Conservation (phyloP, 2,888 invertebrate species). For the Erynnis tages region DNA sequence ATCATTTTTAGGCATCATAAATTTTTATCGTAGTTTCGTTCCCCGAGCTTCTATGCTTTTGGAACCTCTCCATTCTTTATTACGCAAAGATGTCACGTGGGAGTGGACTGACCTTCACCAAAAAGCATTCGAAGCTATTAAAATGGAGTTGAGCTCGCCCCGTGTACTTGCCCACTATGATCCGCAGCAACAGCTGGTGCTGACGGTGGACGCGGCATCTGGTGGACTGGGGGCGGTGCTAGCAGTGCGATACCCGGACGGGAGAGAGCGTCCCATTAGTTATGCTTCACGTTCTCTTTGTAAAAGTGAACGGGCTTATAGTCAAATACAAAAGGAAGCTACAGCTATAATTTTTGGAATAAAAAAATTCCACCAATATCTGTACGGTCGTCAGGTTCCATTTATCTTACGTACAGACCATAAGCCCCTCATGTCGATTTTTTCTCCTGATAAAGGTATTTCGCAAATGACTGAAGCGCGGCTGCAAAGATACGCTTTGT, state of each 20-base stretch:
- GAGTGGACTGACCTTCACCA: neutral
- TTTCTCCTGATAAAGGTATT: too few species aligned
- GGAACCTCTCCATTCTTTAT: neutral
- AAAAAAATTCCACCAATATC: neutral
- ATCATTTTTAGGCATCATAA: neutral
- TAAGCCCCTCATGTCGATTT: too few species aligned
- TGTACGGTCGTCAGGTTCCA: neutral
- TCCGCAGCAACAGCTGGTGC: neutral
- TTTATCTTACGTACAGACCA: constrained; percentile 3
- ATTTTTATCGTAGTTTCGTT: neutral
- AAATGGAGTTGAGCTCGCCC: neutral
- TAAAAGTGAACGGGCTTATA: neutral
- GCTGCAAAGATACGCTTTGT: too few species aligned
- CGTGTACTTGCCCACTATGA: neutral
- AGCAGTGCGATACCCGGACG: neutral
- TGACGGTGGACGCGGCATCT: neutral
- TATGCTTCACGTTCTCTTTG: neutral
- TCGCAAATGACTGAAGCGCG: too few species aligned
- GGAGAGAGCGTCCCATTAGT: neutral
- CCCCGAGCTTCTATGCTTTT: neutral
- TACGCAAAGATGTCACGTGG: neutral
- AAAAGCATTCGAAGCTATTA: neutral
- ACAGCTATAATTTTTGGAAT: neutral
- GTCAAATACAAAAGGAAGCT: neutral
- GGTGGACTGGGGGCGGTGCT: neutral